Percentiles rank a stretch among this genome's conserved stretches.
Evolutionary conservation across 2,113 vertebrate species (phyloP).

Genomic region (Dasyprocta punctata): DNA sequence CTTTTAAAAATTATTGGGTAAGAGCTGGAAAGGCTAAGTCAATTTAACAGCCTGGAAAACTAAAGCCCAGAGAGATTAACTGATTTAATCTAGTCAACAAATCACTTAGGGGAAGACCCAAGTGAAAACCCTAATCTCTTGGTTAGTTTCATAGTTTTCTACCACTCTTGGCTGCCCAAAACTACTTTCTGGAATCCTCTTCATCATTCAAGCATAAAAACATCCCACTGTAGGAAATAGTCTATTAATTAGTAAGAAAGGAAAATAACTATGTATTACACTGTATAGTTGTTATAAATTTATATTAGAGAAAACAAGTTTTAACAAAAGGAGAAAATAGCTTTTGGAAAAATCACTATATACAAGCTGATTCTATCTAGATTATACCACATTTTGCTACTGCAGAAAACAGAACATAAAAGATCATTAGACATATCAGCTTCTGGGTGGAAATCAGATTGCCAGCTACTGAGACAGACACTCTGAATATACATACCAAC

Average conservation of each 20-base stretch:
- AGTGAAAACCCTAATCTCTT: conserved; percentile 32
- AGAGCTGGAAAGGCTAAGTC: background rate
- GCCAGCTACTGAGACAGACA: background rate
- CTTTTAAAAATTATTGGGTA: conserved; percentile 8
- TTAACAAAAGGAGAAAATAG: background rate
- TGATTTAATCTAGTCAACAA: background rate
- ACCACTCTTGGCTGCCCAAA: conserved; percentile 29
- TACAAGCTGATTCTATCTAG: background rate
- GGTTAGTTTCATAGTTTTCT: conserved; percentile 30
- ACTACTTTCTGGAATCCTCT: conserved; percentile 46
- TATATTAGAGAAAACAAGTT: background rate
- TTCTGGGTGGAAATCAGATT: background rate
- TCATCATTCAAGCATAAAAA: conserved; percentile 33
- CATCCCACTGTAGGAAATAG: conserved; percentile 33
- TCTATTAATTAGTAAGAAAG: conserved; percentile 51
- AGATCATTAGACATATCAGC: background rate
- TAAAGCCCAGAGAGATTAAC: background rate
- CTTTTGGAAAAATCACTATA: background rate
- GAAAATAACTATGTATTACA: background rate
- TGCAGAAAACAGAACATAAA: conserved; percentile 13
- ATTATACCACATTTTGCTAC: background rate
- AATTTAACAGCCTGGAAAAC: conserved; percentile 56
- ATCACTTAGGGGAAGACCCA: background rate
- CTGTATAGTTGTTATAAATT: background rate
- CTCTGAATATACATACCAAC: background rate